Evolutionary conservation across 2,888 invertebrate species (phyloP).

Genomic region (Amphiduros pacificus): DNA sequence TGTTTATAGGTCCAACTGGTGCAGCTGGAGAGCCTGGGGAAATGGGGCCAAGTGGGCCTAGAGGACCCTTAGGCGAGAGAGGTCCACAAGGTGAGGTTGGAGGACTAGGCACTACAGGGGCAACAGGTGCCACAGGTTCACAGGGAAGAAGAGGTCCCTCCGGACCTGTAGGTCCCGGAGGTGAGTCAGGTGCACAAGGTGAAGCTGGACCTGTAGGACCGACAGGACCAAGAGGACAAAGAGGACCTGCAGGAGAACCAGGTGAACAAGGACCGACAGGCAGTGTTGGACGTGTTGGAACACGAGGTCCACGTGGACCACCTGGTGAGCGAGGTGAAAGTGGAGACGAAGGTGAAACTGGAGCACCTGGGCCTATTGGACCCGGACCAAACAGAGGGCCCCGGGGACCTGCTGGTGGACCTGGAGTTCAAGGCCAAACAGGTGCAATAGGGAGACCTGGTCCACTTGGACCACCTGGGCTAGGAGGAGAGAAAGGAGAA

Average conservation of each 20-base stretch:
- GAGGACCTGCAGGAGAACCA: conserved; percentile 10
- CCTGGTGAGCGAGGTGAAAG: conserved; percentile 17
- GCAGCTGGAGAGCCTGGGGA: conserved; percentile 1
- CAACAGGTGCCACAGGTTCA: neutral
- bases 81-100: conserved; percentile 16
- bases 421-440: conserved; percentile 1
- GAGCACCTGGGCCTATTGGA: conserved; percentile 16
- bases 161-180: neutral
- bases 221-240: neutral
- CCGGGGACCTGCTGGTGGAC: conserved; percentile 4
- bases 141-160: neutral
- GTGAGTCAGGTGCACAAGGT: neutral
- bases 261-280: conserved; percentile 16
- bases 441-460: neutral
- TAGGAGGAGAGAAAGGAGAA: neutral
- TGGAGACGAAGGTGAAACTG: conserved; percentile 21
- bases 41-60: neutral
- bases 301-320: conserved; percentile 20
- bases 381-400: too few relatives aligned
- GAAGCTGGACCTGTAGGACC: neutral
- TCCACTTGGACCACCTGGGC: neutral
- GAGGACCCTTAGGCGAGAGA: conserved; percentile 29
- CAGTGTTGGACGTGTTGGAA: conserved; percentile 22
- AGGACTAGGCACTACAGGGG: conserved; percentile 3
- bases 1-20: conserved; percentile 19